Base-by-base conservation (phyloP, 2,797 vertebrate species). In the Gouania willdenowi region DNA sequence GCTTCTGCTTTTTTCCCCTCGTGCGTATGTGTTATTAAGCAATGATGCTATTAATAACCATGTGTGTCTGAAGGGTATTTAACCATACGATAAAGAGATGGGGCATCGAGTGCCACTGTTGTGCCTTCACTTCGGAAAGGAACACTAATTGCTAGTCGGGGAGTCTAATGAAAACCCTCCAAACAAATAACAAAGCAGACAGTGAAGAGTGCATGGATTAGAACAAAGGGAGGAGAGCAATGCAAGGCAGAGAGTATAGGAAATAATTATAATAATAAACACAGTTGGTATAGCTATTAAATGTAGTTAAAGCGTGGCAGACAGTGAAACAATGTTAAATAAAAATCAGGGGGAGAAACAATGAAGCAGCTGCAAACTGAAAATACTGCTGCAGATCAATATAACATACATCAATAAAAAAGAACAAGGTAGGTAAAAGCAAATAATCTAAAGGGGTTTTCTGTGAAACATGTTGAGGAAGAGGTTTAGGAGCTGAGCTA, bases 1-100 rank as follows among this genome's bases (percentile, higher is more conserved):
- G 40, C 47, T 16, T 27, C 24, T 75, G 37, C 41, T 69, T 69
- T 75, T 72, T 66, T n/a, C n/a, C n/a, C n/a, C n/a, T n/a, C n/a
- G n/a, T n/a, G n/a, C n/a, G n/a, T n/a, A n/a, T 73, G 45, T 72
- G 74, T 65, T 53, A 77, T 81, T 77, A 75, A 66, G 62, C 53
- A 66, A 71, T 70, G 53, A 69, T 72, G 63, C 78, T 86, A 87
- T 86, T 86, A 87, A 89, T 87, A 87, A 79, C 65, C 47, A 61
- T 48, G 68, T 45, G 60, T 79, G 69, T 74, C 56, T 80, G 77
- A 83, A 83, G 79, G 67, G 79, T 83, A 82, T 82, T 87, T 86
- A 83, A 76, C 79, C 75, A 72, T 78, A 59, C 79, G 77, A 82
- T 83, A 79, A 81, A 87, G 77, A 74, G 79, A 85, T 54, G 59